These are phyloP conservation scores for Ischnura elegans DNA, from an alignment of 2,888 invertebrate genomes.

Conservation along the genomic window DNA sequence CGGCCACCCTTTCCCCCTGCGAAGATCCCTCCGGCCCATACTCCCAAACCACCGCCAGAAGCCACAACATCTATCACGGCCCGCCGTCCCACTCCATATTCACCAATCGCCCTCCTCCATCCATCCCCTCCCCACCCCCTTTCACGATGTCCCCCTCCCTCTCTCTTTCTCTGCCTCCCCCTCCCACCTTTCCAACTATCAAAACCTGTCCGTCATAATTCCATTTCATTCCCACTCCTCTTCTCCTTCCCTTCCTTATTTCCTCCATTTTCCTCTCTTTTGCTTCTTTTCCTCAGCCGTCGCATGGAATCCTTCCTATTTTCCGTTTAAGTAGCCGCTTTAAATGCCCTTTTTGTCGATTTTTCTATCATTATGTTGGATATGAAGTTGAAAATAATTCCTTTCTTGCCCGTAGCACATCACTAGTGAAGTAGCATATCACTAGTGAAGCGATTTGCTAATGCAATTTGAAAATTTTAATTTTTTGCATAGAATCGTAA, in stretches of 20 bases:
- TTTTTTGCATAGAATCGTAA: too few species aligned
- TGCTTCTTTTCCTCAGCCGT: background rate
- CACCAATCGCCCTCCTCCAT: slow-evolving; percentile 22
- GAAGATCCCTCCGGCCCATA: background rate
- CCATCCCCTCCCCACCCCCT: too few species aligned
- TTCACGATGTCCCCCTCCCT: background rate
- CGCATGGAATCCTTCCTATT: too few species aligned
- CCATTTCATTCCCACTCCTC: background rate
- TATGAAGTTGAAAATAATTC: too few species aligned
- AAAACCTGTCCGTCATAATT: slow-evolving; percentile 2
- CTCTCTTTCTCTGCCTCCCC: background rate
- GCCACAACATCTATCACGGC: slow-evolving; percentile 63
- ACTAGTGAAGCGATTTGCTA: too few species aligned
- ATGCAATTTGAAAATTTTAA: too few species aligned
- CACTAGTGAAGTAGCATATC: too few species aligned
- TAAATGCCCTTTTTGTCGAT: too few species aligned
- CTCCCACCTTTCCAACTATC: slow-evolving; percentile 5
- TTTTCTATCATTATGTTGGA: too few species aligned
- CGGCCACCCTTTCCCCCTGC: background rate
- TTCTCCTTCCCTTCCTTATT: background rate
- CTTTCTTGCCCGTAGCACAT: too few species aligned
- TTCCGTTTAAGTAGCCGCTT: too few species aligned
- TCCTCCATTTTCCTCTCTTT: background rate
- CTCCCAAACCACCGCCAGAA: slow-evolving; percentile 41
- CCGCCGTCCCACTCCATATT: slow-evolving; percentile 7